Evolutionary conservation across 2,113 vertebrate species (phyloP), one percentile per base, ranked within the genome.

Genomic region (Callipepla californica): DNA sequence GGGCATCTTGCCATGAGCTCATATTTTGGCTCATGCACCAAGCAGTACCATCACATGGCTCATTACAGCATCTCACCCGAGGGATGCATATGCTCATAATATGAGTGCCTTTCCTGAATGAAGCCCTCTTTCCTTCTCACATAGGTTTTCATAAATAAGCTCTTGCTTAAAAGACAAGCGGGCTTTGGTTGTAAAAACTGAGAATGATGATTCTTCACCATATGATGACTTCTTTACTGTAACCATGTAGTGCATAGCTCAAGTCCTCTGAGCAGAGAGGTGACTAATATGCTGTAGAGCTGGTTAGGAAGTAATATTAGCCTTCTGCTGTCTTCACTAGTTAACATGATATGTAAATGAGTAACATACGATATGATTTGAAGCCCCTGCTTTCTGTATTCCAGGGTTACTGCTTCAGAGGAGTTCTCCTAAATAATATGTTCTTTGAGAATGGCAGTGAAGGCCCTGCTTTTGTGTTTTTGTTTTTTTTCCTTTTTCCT

Each of bases 291-390:
- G 40, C 45, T 76, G 62, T 89, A 87, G 77, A 76, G 72, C 42
- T 76, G 40, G n/a, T 81, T 87, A 70, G 85, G 58, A 85, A 93
- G 81, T 74, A 94, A 84, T 70, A 36, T 84, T 47, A 91, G 73
- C 68, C 76, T 90, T 92, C 89, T 94, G 82, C 74, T 92, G 80
- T 94, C 95, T 89, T 93, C 57, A 23, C 30, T 73, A 63, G 30
- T 93, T 94, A 93, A 55, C 25, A 12, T 82, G 94, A 76, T 94
- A 92, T 42, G 73, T 70, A 90, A 93, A 96, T 89, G 53, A 80
- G 62, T 66, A 93, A 69, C 67, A 79, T 14, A 50, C 65, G 85
- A 84, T 36, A 32, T 6, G 28, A 74, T 74, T 75, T 82, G 84
- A 80, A 80, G 65, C 36, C 53, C 11, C 72, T 68, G 62, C 75